phyloP scores from a whole-genome alignment of 2,888 invertebrate species.

The Lasiommata megera region DNA sequence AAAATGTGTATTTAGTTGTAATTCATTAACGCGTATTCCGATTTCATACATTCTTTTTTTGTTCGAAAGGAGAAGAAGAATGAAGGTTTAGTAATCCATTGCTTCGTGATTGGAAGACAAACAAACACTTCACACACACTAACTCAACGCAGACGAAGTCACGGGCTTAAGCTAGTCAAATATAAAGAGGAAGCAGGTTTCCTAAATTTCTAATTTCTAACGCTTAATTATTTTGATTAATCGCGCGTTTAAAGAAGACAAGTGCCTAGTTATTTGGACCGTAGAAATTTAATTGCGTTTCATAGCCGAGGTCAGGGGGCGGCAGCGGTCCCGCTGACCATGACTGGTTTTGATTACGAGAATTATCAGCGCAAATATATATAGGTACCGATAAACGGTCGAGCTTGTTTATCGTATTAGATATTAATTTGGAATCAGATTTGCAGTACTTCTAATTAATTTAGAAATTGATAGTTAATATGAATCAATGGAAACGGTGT shows the following conservation, averaged over 20 bases:
- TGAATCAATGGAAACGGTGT: too few species aligned
- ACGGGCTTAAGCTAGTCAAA: too few species aligned
- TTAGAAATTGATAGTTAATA: neutral
- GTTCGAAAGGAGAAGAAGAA: too few species aligned
- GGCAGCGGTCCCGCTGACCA: slow-evolving; percentile 43
- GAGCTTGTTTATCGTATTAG: neutral
- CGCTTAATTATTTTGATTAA: slow-evolving; percentile 16
- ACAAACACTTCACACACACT: too few species aligned
- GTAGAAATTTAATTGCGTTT: slow-evolving; percentile 65
- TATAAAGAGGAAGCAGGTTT: neutral
- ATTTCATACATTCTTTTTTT: too few species aligned
- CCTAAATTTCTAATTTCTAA: slow-evolving; percentile 4
- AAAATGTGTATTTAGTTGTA: too few species aligned
- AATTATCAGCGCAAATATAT: neutral
- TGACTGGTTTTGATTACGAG: slow-evolving; percentile 48
- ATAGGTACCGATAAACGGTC: neutral
- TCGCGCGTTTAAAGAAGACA: slow-evolving; percentile 13
- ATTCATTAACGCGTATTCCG: too few species aligned
- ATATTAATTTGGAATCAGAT: neutral
- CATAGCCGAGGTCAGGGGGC: slow-evolving; percentile 59
- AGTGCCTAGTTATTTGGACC: slow-evolving; percentile 45
- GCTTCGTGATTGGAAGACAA: too few species aligned
- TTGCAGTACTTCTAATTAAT: neutral
- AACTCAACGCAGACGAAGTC: too few species aligned
- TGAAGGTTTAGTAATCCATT: too few species aligned